Evolutionary conservation across 2,113 vertebrate species (phyloP), one percentile per base, ranked within the genome.

Genomic region (Varanus komodoensis): DNA sequence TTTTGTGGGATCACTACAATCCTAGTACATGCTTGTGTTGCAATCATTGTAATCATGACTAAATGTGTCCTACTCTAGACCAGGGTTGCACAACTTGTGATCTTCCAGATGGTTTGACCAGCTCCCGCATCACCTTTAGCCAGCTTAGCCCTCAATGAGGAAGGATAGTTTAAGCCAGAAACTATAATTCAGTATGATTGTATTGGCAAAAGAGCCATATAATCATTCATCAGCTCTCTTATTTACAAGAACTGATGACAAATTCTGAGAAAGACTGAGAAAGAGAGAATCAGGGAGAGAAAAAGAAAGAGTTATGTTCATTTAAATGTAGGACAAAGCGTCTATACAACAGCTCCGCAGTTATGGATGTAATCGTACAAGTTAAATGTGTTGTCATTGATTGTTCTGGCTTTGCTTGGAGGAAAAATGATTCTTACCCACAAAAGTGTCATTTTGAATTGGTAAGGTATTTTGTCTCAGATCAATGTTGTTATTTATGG

Each of bases 101-200:
- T 64, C 15, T 19, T 64, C 61, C 61, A 64, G 61, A 64, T 54
- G 54, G 6, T 54, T 54, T 54, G 54, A 12, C 54, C 54, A 8
- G 11, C 4, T 8, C 54, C 11, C 54, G 7, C 54, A 54, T 54
- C 54, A 54, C 7, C 54, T 12, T 54, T 54, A 54, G 54, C 11
- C 54, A 54, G 54, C 54, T 8, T 54, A 54, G 54, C 54, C 54
- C 6, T 19, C 11, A 19, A 21, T 64, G 61, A 64, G 61, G 61
- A 64, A 64, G 17, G 9, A 3, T 64, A 80, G 77, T 50, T 25
- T 94, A 94, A 94, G 92, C 84, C 89, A 92, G 44, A 34, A 93
- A 93, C 38, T 92, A 75, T 78, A 94, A 95, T 91, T 89, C 94
- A 92, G 89, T 95, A 87, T 96, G 94, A 88, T 95, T 23, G 89